Conservation (phyloP, 2,797 vertebrate genomes). For the Triplophysa yarkandensis region DNA sequence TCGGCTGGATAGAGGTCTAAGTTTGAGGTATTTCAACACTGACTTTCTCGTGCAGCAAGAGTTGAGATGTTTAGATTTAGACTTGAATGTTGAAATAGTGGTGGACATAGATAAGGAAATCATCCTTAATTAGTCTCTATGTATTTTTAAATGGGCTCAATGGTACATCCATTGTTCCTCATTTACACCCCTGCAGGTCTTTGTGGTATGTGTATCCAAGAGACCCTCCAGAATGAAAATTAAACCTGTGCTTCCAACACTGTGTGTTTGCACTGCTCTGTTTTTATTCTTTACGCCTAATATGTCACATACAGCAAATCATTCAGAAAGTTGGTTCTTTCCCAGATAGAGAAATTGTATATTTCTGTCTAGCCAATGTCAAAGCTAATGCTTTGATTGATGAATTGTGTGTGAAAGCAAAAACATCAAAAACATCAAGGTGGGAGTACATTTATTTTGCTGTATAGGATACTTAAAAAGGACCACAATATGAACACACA, state of each 20-base stretch:
- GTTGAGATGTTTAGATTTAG: not conserved
- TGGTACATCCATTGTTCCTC: constrained; percentile 16
- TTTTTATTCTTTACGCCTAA: not conserved
- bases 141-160: constrained; percentile 35
- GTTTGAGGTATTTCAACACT: too few species aligned
- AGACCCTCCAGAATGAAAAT: not conserved
- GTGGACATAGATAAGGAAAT: constrained; percentile 7
- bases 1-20: too few species aligned
- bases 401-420: too few species aligned
- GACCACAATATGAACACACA: too few species aligned
- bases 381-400: too few species aligned
- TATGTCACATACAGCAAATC: not conserved
- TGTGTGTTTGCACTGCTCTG: not conserved
- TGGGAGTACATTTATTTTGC: too few species aligned
- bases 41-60: not conserved
- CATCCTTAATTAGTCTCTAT: constrained; percentile 20
- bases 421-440: too few species aligned
- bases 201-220: not conserved
- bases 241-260: not conserved
- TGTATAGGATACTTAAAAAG: too few species aligned
- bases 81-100: constrained; percentile 5
- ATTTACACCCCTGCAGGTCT: constrained; percentile 19
- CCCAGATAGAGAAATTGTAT: too few species aligned
- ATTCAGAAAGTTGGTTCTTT: not conserved
- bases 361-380: too few species aligned